Conservation (phyloP, 2,797 vertebrate genomes). For the Telmatherina bonti region DNA sequence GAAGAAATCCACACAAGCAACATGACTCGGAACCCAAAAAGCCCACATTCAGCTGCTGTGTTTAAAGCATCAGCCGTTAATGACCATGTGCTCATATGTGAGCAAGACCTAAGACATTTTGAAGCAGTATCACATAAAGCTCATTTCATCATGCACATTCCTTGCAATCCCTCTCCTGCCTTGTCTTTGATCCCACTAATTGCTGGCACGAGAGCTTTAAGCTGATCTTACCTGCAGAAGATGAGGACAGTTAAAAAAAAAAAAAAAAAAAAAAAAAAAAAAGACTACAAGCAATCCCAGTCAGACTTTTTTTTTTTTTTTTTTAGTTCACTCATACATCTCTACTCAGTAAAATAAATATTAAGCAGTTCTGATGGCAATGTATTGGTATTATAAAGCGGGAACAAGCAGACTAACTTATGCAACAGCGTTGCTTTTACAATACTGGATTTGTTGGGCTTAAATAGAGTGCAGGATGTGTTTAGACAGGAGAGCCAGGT, state of each 20-base stretch:
- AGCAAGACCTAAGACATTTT: constrained; percentile 11
- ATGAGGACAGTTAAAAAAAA: constrained; percentile 40
- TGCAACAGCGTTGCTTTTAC: constrained; percentile 36
- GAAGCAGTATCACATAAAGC: constrained; percentile 11
- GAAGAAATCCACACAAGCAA: background rate
- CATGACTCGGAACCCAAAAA: background rate
- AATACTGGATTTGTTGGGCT: constrained; percentile 67
- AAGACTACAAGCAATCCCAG: constrained; percentile 27
- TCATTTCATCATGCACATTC: constrained; percentile 18
- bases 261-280: too few species aligned
- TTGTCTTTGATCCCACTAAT: constrained; percentile 64
- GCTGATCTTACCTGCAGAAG: constrained; percentile 58
- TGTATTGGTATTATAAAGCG: background rate
- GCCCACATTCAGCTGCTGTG: background rate
- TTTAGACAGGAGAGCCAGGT: constrained; percentile 73
- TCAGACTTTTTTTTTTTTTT: constrained; percentile 26
- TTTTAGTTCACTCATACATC: constrained; percentile 8
- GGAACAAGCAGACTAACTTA: too few species aligned
- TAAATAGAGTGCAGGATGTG: constrained; percentile 66
- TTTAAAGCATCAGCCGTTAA: constrained; percentile 14
- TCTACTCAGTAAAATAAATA: constrained; percentile 32
- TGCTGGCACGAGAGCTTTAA: constrained; percentile 56
- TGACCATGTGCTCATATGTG: constrained; percentile 13
- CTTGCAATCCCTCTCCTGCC: constrained; percentile 17
- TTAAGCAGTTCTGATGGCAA: constrained; percentile 7